Base-by-base conservation (phyloP, 2,113 vertebrate species). In the Lophura nycthemera region DNA sequence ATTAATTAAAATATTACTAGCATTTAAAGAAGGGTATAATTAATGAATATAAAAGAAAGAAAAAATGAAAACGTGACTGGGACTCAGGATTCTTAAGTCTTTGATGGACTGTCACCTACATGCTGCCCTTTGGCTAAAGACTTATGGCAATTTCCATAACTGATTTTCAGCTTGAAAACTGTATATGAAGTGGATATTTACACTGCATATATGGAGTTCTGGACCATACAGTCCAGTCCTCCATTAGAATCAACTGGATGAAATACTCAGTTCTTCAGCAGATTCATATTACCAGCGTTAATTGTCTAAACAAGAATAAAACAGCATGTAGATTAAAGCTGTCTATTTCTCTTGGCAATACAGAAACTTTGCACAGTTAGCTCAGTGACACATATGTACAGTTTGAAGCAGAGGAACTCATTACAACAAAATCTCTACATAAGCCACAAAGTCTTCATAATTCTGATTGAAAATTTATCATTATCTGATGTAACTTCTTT, bases 1-100 rank as follows among this genome's bases (percentile, higher is more conserved):
- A 91, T 40, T 15, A 82, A 50, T 83, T 93, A 34, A 82, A 54
- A 81, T 93, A 34, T 80, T 91, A 91, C 4, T 50, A 48, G 21
- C 27, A 30, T 70, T 77, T 50, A 83, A 88, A 86, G 72, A 63
- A 65, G 89, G 88, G 13, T 3, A 38, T 13, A 36, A 67, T 12
- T 60, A 78, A 42, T 30, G 1, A 45, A 32, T 36, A 74, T 13
- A 75, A 80, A 72, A 34, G 30, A 19, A 36, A 77, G 4, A 83
- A 56, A 56, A 42, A 32, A 48, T 0, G 45, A 25, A 47, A 11
- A 48, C 25, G 6, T 15, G 16, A 52, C 13, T 47, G 9, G 13
- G 15, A 87, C 17, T 66, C 36, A 87, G 13, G 20, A 63, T 22
- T 78, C 45, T 34, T 2, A 20, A 19, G 65, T 88, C 13, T 66